phyloP scores from a whole-genome alignment of 2,888 invertebrate species.

The Timandra comae region DNA sequence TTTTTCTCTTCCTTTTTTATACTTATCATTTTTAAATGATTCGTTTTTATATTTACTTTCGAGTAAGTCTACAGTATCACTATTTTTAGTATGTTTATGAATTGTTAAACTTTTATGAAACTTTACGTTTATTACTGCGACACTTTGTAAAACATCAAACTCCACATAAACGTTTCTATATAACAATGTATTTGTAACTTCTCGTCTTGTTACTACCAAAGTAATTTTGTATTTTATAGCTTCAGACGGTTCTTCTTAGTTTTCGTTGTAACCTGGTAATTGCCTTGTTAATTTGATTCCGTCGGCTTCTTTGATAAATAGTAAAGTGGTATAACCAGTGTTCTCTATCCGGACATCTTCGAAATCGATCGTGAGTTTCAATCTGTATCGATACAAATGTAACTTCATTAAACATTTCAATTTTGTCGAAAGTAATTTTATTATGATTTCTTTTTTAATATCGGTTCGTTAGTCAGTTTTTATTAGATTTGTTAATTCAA shows the following conservation, averaged over 20 bases:
- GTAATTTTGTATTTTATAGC: constrained; percentile 46
- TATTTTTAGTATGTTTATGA: background rate
- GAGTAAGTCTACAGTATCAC: background rate
- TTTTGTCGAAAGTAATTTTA: constrained; percentile 51
- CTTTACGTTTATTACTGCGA: background rate
- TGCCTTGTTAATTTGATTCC: constrained; percentile 68
- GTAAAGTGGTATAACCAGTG: constrained; percentile 54
- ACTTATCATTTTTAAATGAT: constrained; percentile 17
- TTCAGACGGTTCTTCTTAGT: constrained; percentile 39
- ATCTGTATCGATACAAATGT: constrained; percentile 50
- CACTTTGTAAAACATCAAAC: background rate
- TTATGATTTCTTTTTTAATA: constrained; percentile 44
- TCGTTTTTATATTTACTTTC: background rate
- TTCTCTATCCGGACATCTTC: constrained; percentile 55
- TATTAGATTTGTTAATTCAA: constrained; percentile 1
- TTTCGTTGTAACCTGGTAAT: constrained; percentile 61
- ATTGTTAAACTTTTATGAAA: background rate
- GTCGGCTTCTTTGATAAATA: constrained; percentile 59
- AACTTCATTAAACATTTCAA: constrained; percentile 55
- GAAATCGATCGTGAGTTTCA: constrained; percentile 41
- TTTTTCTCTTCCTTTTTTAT: too few relatives aligned
- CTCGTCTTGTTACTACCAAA: constrained; percentile 17
- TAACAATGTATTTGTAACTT: constrained; percentile 8
- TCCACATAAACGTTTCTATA: background rate
- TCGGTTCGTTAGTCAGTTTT: constrained; percentile 21